These are phyloP conservation scores for Myotis vivesi DNA, from an alignment of 2,797 vertebrate species.

Conservation along the genomic window DNA sequence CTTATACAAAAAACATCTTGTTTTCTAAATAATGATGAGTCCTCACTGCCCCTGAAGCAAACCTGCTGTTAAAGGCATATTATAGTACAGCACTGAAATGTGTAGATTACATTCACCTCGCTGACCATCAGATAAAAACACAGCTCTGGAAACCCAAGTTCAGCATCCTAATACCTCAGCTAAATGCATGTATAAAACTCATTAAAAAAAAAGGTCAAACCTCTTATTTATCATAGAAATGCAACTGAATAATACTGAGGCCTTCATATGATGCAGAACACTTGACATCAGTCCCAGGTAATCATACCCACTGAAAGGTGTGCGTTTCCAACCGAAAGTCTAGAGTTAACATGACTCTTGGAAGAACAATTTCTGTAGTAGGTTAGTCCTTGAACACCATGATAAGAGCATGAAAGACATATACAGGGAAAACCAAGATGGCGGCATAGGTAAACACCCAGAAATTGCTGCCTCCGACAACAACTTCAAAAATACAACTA, in stretches of 20 bases:
- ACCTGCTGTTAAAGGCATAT: neutral
- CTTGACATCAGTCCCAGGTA: neutral
- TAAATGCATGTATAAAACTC: neutral
- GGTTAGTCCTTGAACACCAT: neutral
- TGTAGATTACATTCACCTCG: neutral
- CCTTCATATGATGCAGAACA: neutral
- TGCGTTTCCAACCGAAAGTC: neutral
- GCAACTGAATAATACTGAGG: neutral
- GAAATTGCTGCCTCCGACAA: too few relatives aligned
- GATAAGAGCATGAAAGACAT: neutral
- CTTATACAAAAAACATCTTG: neutral
- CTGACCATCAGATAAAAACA: neutral
- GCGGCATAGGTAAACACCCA: too few relatives aligned
- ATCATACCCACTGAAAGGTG: neutral
- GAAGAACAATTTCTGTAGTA: neutral
- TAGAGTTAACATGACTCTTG: conserved; percentile 1
- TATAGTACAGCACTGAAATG: neutral
- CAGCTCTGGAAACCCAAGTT: neutral
- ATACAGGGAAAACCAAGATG: too few relatives aligned
- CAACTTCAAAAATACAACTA: too few relatives aligned
- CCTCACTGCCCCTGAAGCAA: neutral
- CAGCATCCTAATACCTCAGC: neutral
- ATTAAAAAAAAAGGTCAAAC: neutral
- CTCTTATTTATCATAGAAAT: conserved; percentile 30
- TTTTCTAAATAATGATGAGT: conserved; percentile 12